Base-by-base conservation (phyloP, 2,888 invertebrate genomes). In the Polydesmus complanatus region DNA sequence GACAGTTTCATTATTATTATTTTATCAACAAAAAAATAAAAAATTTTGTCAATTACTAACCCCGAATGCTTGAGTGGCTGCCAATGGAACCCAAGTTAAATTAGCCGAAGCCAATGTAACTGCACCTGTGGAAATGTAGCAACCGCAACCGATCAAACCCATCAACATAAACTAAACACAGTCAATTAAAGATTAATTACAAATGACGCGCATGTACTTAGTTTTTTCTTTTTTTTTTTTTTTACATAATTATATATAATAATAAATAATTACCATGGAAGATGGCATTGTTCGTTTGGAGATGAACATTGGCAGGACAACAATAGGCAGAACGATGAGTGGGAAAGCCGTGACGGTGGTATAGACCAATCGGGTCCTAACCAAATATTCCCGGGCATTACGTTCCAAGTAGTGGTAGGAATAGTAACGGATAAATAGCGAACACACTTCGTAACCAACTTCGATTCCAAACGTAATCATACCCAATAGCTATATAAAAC, bases 301-400 rank as follows among this genome's bases (percentile, higher is more conserved):
- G 37, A 59, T 27, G n/a, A 59, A 27, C 27, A 59, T 54, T 50
- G 53, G 50, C 27, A 59, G 19, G 21, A 59, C 21, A 22, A 59
- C 25, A 25, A 59, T n/a, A 1, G 59, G 59, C 26, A 59, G 47
- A 27, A 59, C 27, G 19, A 59, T 53, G 2, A 59, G 54, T 27
- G 59, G 59, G 47, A 59, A 59, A n/a, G 59, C 59, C 5, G 59
- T 59, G 2, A 25, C 23, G 21, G 59, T 59, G 14, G 53, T 54
- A 19, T 59, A 59, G 11, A 59, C 59, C 53, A 59, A 23, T 11
- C 59, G 53, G 18, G 59, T 59, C 23, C 59, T 27, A n/a, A 59
- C 59, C 52, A 59, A 37, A 47, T 59, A 59, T 47, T 59, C 59
- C 27, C 59, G 50, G 19, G 59, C 59, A 47, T 59, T 54, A 21